These are phyloP conservation scores for Andrena hattorfiana DNA, from an alignment of 2,888 invertebrate genomes.

Conservation along the genomic window DNA sequence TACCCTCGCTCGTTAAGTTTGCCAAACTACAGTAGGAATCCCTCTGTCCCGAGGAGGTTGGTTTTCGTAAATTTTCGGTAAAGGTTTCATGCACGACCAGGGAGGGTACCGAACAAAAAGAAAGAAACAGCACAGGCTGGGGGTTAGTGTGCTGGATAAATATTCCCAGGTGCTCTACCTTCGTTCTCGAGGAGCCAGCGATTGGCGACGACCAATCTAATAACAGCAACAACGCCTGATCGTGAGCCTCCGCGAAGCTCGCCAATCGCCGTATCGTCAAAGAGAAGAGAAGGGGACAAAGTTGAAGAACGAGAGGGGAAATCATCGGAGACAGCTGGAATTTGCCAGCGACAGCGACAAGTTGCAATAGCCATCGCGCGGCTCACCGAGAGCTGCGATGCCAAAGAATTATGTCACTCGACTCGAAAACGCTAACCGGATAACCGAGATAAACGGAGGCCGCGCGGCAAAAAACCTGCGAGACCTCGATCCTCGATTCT, in stretches of 20 bases:
- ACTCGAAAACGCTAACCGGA: constrained; percentile 69
- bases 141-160: constrained; percentile 70
- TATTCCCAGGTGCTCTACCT: constrained; percentile 51
- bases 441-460: constrained; percentile 63
- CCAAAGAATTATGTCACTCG: constrained; percentile 59
- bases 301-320: constrained; percentile 45
- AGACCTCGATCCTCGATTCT: constrained; percentile 61
- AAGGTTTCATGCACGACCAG: constrained; percentile 76
- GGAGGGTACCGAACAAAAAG: constrained; percentile 72
- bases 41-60: constrained; percentile 76
- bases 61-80: constrained; percentile 69
- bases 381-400: neutral
- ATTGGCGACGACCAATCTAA: constrained; percentile 17
- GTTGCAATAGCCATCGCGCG: no score
- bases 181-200: constrained; percentile 51
- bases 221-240: no score
- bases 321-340: constrained; percentile 64
- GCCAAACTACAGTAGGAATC: constrained; percentile 84
- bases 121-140: constrained; percentile 73
- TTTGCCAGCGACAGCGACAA: constrained; percentile 22
- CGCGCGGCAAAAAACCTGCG: constrained; percentile 53
- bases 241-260: constrained; percentile 16
- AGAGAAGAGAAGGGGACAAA: constrained; percentile 41
- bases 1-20: constrained; percentile 80
- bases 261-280: constrained; percentile 65